These are phyloP conservation scores for Drosophila aldrichi DNA, from an alignment of 2,888 invertebrate genomes.

Conservation along the genomic window DNA sequence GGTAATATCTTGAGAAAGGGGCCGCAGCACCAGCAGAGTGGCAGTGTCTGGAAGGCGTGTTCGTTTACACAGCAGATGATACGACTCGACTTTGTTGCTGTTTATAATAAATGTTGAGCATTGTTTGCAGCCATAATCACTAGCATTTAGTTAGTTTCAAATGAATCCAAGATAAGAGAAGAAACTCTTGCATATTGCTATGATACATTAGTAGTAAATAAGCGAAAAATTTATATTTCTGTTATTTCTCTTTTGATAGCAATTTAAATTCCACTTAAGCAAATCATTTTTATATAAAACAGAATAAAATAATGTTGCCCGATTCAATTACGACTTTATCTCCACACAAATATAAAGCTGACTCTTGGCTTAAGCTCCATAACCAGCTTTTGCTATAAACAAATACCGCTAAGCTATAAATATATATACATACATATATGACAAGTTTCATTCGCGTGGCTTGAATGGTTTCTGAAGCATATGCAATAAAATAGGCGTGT, in stretches of 20 bases:
- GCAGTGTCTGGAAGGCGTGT: background rate
- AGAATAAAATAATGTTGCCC: background rate
- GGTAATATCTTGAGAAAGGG: background rate
- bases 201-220: background rate
- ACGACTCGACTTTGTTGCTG: background rate
- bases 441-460: background rate
- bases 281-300: background rate
- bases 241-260: no score
- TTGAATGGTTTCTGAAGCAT: conserved; percentile 7
- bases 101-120: background rate
- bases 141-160: conserved; percentile 1
- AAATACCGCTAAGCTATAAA: background rate
- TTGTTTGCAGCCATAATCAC: background rate
- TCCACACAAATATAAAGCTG: background rate
- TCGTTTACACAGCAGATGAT: background rate
- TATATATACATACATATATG: background rate
- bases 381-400: background rate
- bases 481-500: background rate
- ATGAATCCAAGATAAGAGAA: conserved; percentile 2
- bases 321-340: background rate
- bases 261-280: background rate
- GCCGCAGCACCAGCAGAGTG: background rate
- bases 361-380: background rate
- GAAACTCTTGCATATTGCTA: background rate
- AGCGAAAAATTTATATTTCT: background rate